A percentile compares a stretch with the other conserved stretches of the same genome.
These are phyloP conservation scores for Urocyon cinereoargenteus DNA, from an alignment of 2,797 vertebrate species.

Conservation along the genomic window DNA sequence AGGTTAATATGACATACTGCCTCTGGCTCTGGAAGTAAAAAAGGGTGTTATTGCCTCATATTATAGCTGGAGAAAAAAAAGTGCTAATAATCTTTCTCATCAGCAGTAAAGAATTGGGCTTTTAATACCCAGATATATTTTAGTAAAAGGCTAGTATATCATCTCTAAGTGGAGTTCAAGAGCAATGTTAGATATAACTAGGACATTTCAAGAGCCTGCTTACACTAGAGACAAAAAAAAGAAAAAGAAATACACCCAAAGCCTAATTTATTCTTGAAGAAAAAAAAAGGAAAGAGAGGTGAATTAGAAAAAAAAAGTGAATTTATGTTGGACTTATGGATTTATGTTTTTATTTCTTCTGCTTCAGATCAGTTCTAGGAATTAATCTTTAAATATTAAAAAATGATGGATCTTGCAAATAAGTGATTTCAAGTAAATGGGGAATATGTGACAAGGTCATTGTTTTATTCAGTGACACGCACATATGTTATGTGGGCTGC, in stretches of 20 bases:
- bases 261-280: conserved; percentile 5
- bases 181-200: conserved; percentile 46
- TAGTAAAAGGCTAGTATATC: conserved; percentile 76
- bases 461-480: neutral
- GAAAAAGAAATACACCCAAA: neutral
- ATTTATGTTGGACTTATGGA: neutral
- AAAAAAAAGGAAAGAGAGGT: too few species aligned
- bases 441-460: neutral
- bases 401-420: conserved; percentile 14
- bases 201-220: conserved; percentile 58
- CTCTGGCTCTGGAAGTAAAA: conserved; percentile 75
- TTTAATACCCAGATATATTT: conserved; percentile 81
- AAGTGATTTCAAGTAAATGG: neutral
- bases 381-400: conserved; percentile 7
- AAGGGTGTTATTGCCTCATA: conserved; percentile 74
- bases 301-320: neutral
- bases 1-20: conserved; percentile 80
- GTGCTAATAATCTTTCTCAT: conserved; percentile 82
- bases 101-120: conserved; percentile 73
- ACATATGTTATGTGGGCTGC: neutral
- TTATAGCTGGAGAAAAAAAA: conserved; percentile 60
- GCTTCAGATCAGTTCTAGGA: neutral
- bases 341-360: neutral
- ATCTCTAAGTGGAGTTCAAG: conserved; percentile 72
- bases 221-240: neutral